Evolutionary conservation across 2,113 vertebrate species (phyloP).

Genomic region (Apodemus sylvaticus): DNA sequence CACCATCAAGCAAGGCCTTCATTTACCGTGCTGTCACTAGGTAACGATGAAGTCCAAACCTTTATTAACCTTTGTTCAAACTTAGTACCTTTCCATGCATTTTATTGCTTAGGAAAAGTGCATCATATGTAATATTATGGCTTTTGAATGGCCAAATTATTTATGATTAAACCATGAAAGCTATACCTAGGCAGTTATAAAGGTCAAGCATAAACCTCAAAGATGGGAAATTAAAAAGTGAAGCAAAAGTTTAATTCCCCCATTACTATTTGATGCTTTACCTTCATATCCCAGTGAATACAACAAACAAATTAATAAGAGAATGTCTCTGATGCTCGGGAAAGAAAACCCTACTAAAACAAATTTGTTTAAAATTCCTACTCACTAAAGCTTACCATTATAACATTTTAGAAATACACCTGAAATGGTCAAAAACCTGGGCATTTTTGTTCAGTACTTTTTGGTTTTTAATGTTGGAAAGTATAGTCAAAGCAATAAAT

Average conservation of each 20-base stretch:
- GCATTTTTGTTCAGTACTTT: not conserved
- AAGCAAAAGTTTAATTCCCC: not conserved
- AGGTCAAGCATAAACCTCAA: not conserved
- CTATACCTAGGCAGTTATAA: not conserved
- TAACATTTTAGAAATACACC: not conserved
- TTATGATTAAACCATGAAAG: conserved; percentile 42
- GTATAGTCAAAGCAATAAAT: not conserved
- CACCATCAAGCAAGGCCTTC: not conserved
- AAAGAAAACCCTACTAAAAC: conserved; percentile 4
- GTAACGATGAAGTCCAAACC: not conserved
- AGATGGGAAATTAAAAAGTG: not conserved
- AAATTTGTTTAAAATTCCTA: not conserved
- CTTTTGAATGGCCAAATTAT: conserved; percentile 53
- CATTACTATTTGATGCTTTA: conserved; percentile 52
- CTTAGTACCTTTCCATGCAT: not conserved
- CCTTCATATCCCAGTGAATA: not conserved
- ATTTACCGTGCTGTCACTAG: not conserved
- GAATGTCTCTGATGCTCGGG: conserved; percentile 39
- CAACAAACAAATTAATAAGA: conserved; percentile 69
- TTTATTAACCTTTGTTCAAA: not conserved
- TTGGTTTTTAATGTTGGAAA: not conserved
- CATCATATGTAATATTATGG: not conserved
- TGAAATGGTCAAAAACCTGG: too few relatives aligned
- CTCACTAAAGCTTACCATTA: not conserved
- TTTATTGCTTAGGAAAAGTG: conserved; percentile 39